Conservation (phyloP, 2,888 invertebrate genomes). For the Alsophila aescularia region DNA sequence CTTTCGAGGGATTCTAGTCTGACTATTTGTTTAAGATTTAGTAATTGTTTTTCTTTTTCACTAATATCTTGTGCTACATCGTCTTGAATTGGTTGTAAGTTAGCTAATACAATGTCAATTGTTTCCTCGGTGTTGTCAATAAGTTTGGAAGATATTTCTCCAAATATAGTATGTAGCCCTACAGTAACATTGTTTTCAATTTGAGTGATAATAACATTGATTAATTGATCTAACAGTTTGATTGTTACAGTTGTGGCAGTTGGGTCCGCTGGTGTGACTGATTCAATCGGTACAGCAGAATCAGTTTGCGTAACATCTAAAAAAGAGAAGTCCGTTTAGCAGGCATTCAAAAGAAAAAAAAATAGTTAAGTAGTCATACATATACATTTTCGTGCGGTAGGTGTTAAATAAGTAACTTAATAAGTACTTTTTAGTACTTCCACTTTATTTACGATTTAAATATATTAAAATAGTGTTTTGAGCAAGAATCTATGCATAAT, state of each 20-base stretch:
- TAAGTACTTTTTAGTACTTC: too few species aligned
- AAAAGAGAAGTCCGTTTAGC: too few species aligned
- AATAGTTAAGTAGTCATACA: too few species aligned
- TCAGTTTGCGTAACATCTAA: too few species aligned
- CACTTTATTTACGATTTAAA: too few species aligned
- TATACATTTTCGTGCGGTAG: too few species aligned
- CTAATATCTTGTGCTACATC: constrained; percentile 33
- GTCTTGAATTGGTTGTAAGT: constrained; percentile 39
- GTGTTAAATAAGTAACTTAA: too few species aligned
- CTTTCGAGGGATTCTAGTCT: constrained; percentile 28
- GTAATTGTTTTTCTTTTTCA: constrained; percentile 34
- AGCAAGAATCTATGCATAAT: too few species aligned
- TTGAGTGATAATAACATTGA: constrained; percentile 36
- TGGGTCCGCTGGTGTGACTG: not conserved
- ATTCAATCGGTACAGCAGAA: too few species aligned
- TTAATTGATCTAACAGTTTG: constrained; percentile 38
- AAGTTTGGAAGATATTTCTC: constrained; percentile 37
- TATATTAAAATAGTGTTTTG: too few species aligned
- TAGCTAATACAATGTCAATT: constrained; percentile 26
- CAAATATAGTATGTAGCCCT: constrained; percentile 36
- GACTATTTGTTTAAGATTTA: constrained; percentile 28
- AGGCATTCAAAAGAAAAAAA: too few species aligned
- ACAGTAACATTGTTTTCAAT: constrained; percentile 24
- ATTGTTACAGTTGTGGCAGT: not conserved
- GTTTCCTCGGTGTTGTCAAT: constrained; percentile 29